These are phyloP conservation scores for Anthopleura sola DNA, from an alignment of 64 coral and sea anemone species.

Conservation along the genomic window DNA sequence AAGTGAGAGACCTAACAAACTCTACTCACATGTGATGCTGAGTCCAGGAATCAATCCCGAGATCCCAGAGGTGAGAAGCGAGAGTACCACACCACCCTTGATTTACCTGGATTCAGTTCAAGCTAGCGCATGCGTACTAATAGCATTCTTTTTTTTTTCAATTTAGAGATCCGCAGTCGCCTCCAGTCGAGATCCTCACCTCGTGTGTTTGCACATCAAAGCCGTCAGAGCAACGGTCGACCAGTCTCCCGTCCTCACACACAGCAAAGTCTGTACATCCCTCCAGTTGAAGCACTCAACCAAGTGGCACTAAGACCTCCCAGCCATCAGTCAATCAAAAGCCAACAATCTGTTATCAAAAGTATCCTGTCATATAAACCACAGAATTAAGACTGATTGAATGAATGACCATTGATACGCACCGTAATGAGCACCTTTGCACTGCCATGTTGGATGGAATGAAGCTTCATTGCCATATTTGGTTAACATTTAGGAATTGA, in stretches of 20 bases:
- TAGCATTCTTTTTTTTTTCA: not conserved
- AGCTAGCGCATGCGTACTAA: too few species aligned
- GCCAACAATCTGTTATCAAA: slow-evolving; percentile 88
- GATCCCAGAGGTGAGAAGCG: too few species aligned
- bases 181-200: slow-evolving; percentile 91
- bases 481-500: too few species aligned
- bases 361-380: slow-evolving; percentile 96
- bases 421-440: not conserved
- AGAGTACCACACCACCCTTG: too few species aligned
- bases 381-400: slow-evolving; percentile 21
- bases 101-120: too few species aligned
- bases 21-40: too few species aligned
- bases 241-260: slow-evolving; percentile 64
- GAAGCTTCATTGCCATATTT: too few species aligned
- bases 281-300: slow-evolving; percentile 64
- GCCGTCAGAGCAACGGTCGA: slow-evolving; percentile 46
- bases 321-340: slow-evolving; percentile 99
- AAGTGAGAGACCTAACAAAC: too few species aligned
- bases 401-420: too few species aligned
- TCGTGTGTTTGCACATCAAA: slow-evolving; percentile 93
- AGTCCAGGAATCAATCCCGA: too few species aligned
- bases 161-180: slow-evolving; percentile 87
- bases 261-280: slow-evolving; percentile 89
- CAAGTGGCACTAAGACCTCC: slow-evolving; percentile 75
- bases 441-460: not conserved